Evolutionary conservation across 2,113 vertebrate species (phyloP).

Genomic region (Eulemur macaco): DNA sequence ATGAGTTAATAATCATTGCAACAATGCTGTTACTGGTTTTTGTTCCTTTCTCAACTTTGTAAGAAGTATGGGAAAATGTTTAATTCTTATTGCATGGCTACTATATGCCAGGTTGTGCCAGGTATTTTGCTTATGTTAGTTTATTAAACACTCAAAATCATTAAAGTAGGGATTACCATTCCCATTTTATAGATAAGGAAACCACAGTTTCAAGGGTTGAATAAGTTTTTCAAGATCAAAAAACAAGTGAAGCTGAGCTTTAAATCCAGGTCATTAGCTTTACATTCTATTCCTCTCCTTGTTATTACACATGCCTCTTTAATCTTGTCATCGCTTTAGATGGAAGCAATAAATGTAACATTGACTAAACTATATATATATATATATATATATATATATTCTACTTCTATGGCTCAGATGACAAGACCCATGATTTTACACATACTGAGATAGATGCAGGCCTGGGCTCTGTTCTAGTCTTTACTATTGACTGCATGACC

Average conservation of each 20-base stretch:
- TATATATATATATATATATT: too few species aligned
- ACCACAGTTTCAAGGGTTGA: background rate
- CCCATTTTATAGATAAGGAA: background rate
- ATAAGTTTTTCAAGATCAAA: background rate
- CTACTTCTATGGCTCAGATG: background rate
- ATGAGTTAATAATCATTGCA: background rate
- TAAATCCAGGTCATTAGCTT: background rate
- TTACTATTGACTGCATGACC: background rate
- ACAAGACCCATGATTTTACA: background rate
- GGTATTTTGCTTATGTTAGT: background rate
- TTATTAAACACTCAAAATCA: background rate
- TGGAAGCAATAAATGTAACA: background rate
- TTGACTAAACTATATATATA: background rate
- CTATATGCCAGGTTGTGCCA: background rate
- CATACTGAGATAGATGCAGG: background rate
- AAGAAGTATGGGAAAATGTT: background rate
- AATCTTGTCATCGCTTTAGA: background rate
- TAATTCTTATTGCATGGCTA: background rate
- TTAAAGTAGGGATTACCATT: background rate
- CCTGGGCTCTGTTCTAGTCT: background rate
- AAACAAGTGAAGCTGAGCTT: background rate
- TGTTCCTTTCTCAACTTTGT: background rate
- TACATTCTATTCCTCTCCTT: background rate
- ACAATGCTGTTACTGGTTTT: background rate
- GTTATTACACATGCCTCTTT: background rate